These are phyloP conservation scores for Chauna torquata DNA, from an alignment of 2,113 vertebrate genomes.

Conservation along the genomic window DNA sequence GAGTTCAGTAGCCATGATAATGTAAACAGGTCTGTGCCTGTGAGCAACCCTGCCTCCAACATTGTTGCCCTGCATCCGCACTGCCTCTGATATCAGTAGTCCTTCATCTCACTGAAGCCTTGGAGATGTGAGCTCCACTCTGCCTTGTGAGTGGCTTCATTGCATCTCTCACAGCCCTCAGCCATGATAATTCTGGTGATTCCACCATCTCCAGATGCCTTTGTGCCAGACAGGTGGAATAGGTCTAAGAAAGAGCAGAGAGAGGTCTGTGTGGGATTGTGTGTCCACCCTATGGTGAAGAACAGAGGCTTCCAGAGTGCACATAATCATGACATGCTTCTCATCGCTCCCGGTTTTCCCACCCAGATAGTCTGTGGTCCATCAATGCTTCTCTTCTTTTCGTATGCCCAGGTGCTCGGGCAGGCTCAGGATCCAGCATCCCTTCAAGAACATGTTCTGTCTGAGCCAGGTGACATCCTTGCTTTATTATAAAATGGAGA, in stretches of 20 bases:
- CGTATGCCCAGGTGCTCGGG: accelerated
- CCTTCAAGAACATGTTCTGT: not conserved
- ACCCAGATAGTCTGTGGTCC: not conserved
- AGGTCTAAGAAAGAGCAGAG: not conserved
- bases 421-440: not conserved
- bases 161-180: not conserved
- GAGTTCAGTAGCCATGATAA: not conserved
- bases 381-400: not conserved
- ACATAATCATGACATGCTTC: not conserved
- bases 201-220: not conserved
- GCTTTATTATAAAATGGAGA: not conserved
- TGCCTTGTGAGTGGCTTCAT: not conserved
- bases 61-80: not conserved
- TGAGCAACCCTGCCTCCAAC: not conserved
- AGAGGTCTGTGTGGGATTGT: not conserved
- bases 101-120: not conserved
- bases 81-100: not conserved
- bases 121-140: not conserved
- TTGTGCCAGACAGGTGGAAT: not conserved
- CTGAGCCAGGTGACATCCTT: not conserved
- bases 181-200: not conserved
- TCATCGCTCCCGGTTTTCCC: accelerated
- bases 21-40: not conserved
- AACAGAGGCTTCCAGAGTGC: not conserved
- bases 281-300: not conserved